phyloP scores from a whole-genome alignment of 2,113 vertebrate genomes.

The Cepphus grylle region DNA sequence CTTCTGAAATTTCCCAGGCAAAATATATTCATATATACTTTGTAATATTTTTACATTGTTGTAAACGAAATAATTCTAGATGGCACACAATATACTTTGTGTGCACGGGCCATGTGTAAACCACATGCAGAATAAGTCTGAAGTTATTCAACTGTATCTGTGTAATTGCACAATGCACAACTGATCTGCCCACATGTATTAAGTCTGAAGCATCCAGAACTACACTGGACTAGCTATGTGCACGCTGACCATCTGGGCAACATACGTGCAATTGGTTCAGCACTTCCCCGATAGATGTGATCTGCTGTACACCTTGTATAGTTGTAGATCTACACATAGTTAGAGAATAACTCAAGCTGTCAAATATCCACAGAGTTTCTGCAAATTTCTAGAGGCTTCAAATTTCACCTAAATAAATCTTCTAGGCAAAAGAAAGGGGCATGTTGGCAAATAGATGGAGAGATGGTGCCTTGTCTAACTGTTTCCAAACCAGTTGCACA shows the following conservation, averaged over 20 bases:
- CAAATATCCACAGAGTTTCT: background rate
- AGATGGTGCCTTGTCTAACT: background rate
- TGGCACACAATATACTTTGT: background rate
- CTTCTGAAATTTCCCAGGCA: background rate
- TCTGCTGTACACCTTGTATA: fast-evolving
- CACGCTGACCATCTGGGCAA: background rate
- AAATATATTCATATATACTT: background rate
- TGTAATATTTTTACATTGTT: background rate
- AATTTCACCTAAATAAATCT: background rate
- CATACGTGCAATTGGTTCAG: background rate
- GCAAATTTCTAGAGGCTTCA: background rate
- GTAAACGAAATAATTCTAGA: background rate
- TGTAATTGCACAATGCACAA: background rate
- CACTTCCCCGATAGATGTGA: background rate
- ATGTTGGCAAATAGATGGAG: background rate
- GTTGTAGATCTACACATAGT: background rate
- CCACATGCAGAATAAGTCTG: background rate
- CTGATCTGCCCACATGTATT: background rate
- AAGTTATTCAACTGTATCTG: background rate
- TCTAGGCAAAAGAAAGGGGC: background rate
- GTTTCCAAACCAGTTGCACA: background rate
- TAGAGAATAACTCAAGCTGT: background rate
- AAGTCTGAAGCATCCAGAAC: background rate
- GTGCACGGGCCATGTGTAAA: background rate
- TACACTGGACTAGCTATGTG: background rate